Conservation (phyloP, 2,888 invertebrate genomes). For the Platynereis dumerilii region DNA sequence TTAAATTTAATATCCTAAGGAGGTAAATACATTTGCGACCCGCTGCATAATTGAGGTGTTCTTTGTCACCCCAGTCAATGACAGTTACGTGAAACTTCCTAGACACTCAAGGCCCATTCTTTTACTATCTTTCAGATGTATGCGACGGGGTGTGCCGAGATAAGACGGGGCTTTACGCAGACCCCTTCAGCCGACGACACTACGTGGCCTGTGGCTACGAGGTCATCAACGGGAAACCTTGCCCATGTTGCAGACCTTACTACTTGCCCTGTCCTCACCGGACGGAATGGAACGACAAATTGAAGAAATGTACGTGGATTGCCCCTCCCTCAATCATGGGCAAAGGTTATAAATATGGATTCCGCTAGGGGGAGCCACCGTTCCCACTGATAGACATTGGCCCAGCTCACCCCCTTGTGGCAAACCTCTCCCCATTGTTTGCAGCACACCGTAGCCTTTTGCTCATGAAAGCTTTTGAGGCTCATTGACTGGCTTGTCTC, state of each 20-base stretch:
- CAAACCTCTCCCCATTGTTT: not conserved
- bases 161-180: slow-evolving; percentile 15
- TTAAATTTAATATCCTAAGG: no score
- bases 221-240: not conserved
- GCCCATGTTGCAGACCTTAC: slow-evolving; percentile 17
- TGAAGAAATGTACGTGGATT: slow-evolving; percentile 13
- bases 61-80: no score
- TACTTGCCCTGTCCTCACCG: slow-evolving; percentile 12
- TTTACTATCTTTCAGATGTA: slow-evolving; percentile 19
- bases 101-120: no score
- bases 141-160: slow-evolving; percentile 22
- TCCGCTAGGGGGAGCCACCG: no score
- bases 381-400: not conserved
- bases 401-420: not conserved
- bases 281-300: slow-evolving; percentile 14
- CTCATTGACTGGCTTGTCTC: no score
- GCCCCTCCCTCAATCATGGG: not conserved
- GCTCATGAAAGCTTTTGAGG: no score
- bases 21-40: no score
- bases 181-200: slow-evolving; percentile 16
- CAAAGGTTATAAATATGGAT: slow-evolving; percentile 19
- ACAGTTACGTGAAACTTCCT: no score
- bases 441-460: no score
- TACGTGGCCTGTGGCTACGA: slow-evolving; percentile 16
- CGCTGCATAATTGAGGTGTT: no score